Evolutionary conservation across 2,888 invertebrate species (phyloP).

Genomic region (Oeneis ivallda): DNA sequence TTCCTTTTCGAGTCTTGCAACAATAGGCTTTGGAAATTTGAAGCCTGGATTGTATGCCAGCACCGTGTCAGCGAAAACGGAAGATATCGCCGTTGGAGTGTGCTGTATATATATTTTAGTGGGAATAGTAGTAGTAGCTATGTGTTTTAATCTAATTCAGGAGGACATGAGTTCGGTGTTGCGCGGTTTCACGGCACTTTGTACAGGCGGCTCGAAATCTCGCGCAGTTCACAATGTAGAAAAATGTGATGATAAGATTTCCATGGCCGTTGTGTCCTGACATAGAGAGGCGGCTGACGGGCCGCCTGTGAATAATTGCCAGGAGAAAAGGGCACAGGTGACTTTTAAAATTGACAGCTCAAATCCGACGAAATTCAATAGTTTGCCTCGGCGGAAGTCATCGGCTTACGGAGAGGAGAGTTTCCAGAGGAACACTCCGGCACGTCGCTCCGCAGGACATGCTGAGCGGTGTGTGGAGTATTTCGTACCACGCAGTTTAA

Average conservation of each 20-base stretch:
- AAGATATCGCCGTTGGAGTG: slow-evolving; percentile 87
- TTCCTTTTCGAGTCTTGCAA: slow-evolving; percentile 89
- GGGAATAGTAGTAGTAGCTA: slow-evolving; percentile 92
- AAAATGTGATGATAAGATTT: slow-evolving; percentile 73
- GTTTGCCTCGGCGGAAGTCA: slow-evolving; percentile 77
- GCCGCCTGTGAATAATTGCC: slow-evolving; percentile 58
- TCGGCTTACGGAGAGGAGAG: slow-evolving; percentile 62
- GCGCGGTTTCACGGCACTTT: slow-evolving; percentile 50
- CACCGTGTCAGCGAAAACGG: slow-evolving; percentile 68
- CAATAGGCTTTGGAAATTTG: slow-evolving; percentile 92
- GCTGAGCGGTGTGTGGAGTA: slow-evolving; percentile 88
- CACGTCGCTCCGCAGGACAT: slow-evolving; percentile 81
- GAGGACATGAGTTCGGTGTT: slow-evolving; percentile 83
- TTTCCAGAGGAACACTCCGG: slow-evolving; percentile 85
- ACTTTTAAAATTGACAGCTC: slow-evolving; percentile 65
- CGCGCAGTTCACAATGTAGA: slow-evolving; percentile 73
- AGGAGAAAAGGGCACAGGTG: slow-evolving; percentile 60
- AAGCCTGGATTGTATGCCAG: slow-evolving; percentile 84
- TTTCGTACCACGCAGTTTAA: slow-evolving; percentile 91
- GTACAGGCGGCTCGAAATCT: slow-evolving; percentile 54
- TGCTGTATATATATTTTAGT: slow-evolving; percentile 91
- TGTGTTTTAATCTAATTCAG: slow-evolving; percentile 93
- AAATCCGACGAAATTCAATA: slow-evolving; percentile 78
- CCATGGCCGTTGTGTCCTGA: slow-evolving; percentile 81
- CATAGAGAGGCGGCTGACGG: slow-evolving; percentile 70